A percentile compares a stretch with the other conserved stretches of the same genome.
These are phyloP conservation scores for Drosophila algonquin DNA, from an alignment of 2,888 invertebrate genomes.

Conservation along the genomic window DNA sequence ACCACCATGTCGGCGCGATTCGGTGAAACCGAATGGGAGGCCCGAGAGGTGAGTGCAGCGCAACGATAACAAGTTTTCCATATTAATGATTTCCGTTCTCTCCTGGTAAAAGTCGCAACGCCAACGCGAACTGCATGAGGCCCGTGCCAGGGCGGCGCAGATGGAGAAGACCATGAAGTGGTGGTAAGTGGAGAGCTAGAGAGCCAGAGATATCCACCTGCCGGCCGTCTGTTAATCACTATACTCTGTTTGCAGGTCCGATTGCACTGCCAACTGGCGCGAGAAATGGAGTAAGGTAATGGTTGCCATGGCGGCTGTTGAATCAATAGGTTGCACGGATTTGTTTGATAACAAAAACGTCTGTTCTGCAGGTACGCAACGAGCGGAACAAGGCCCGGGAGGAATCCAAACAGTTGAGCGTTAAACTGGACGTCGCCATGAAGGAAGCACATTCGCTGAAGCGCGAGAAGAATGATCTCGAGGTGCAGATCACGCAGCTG, in stretches of 20 bases:
- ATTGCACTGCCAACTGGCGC: conserved; percentile 98
- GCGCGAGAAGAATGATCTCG: conserved; percentile 91
- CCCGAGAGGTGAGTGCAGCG: conserved; percentile 78
- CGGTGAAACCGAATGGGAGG: conserved; percentile 84
- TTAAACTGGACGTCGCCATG: conserved; percentile 90
- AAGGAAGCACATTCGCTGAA: conserved; percentile 91
- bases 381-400: conserved; percentile 97
- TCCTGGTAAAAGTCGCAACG: conserved; percentile 81
- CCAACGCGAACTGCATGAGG: conserved; percentile 94
- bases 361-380: conserved; percentile 87
- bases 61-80: not conserved
- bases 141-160: conserved; percentile 95
- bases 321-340: conserved; percentile 53
- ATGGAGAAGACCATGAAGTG: conserved; percentile 99
- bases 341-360: conserved; percentile 20
- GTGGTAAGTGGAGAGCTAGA: conserved; percentile 86
- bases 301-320: conserved; percentile 57
- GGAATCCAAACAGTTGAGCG: conserved; percentile 92
- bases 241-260: conserved; percentile 85
- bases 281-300: conserved; percentile 96
- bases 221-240: conserved; percentile 7
- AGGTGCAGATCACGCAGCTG: conserved; percentile 90
- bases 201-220: too few relatives aligned
- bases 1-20: conserved; percentile 71
- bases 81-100: not conserved